Base-by-base conservation (phyloP, 2,888 invertebrate genomes). In the Drosophila colorata region DNA sequence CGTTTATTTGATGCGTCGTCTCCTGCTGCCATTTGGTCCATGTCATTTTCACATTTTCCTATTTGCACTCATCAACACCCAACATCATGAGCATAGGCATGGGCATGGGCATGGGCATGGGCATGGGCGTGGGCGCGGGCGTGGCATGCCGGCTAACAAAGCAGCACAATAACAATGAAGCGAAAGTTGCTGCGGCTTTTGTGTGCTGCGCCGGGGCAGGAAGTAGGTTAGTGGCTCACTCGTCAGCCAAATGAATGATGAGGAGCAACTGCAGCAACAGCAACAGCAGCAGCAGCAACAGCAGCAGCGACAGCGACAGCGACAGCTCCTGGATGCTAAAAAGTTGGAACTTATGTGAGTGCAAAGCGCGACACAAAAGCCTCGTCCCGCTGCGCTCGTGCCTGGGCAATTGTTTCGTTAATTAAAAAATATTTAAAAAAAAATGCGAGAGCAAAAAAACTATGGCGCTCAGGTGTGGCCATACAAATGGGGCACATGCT, bases 161-260 rank as follows among this genome's bases (percentile, higher is more conserved):
- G 44, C 44, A 25, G 40, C 40, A 60, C 67, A 63, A 65, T 61
- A 60, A 56, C 59, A 61, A 64, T 47, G 18, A 18, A 44, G 35
- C 60, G 56, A 37, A 56, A 59, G 40, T 57, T 53, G 31, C 61
- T 67, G 72, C 58, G 66, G 66, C 76, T 70, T 51, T 71, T 71
- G 57, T 61, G 41, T 58, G 69, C 48, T 59, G 56, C 44, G 64
- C 31, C 55, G 72, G 72, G 72, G 53, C 68, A 76, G 74, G 82
- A 85, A 76, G 89, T 85, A 88, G 85, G 85, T 85, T 88, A 85
- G 89, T 85, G 87, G 85, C 85, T 80, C 83, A 87, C 80, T 84
- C 87, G 87, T 78, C 88, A 80, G 69, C 69, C 73, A 74, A 80
- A 83, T 80, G 87, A 73, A 83, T 88, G 84, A 83, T 87, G 78